Base-by-base conservation (phyloP, 2,888 invertebrate genomes). In the Ceraclea dissimilis region DNA sequence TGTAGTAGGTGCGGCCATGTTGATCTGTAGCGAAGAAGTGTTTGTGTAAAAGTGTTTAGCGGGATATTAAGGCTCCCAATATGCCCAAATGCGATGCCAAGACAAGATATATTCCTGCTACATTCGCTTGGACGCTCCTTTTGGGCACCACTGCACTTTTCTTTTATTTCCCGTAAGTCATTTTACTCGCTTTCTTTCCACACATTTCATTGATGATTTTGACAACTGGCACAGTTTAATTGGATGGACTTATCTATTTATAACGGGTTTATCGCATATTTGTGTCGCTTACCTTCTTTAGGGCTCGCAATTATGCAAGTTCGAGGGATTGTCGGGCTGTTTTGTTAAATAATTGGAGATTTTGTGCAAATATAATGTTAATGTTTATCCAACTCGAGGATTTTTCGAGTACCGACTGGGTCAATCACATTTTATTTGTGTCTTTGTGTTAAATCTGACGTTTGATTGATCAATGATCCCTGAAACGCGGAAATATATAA, bases 21-120 rank as follows among this genome's bases (percentile, higher is more conserved):
- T 80, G 79, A 76, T 75, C 77, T 74, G 71, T 75, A 74, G 64
- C 64, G 64, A 64, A 66, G 63, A 65, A 64, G 17, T 58, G 64
- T 52, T 57, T 52, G 46, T 54, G 31, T 57, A 54, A 54, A 60
- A 53, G 55, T 60, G 56, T 57, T 60, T 60, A 57, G 57, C 49
- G 60, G 60, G 57, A 57, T 57, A 55, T 55, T 75, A 69, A 72
- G 75, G 56, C 60, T 73, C 73, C 76, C 77, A 77, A 77, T 76
- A 93, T 93, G 93, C 90, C 93, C 85, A 92, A 89, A 89, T 94
- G 94, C 83, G 93, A 93, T 83, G 86, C 91, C 75, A 91, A 92
- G 79, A 93, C 93, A 77, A 90, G 93, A 82, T 93, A 92, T 80
- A 86, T 96, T 82, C 98, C 98, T 76, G 97, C 97, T 77, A 91